Percentiles rank a stretch among this genome's conserved stretches.
Conservation (phyloP, 1,140 invertebrate genomes). For the Hirudo medicinalis region DNA sequence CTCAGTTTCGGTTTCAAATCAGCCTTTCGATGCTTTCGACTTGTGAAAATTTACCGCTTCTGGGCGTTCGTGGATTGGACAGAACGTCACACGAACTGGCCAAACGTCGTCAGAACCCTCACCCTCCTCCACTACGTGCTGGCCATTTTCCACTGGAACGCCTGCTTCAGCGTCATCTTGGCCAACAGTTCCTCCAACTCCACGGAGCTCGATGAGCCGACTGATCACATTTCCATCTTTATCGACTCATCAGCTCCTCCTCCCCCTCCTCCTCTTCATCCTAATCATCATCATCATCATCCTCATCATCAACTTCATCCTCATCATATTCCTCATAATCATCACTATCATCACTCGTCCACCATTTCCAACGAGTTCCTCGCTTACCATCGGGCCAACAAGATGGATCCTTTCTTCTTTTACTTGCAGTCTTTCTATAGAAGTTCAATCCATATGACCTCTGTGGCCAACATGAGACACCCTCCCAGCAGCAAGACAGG, state of each 20-base stretch:
- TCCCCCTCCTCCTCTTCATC: too few species aligned
- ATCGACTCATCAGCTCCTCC: background rate
- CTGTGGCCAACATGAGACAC: conserved; percentile 70
- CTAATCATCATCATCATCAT: background rate
- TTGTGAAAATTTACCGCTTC: conserved; percentile 91
- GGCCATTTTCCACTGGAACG: conserved; percentile 98
- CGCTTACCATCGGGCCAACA: too few species aligned
- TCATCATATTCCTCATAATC: background rate
- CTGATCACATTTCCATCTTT: background rate
- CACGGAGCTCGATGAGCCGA: too few species aligned
- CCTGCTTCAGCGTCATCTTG: conserved; percentile 84
- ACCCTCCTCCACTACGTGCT: conserved; percentile 88
- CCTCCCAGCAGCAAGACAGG: conserved; percentile 62
- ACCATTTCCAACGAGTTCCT: background rate
- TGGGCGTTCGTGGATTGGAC: conserved; percentile 93
- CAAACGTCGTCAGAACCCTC: conserved; percentile 79
- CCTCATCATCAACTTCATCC: background rate
- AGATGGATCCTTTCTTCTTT: conserved; percentile 32
- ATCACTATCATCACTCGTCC: background rate
- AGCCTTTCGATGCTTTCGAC: conserved; percentile 82
- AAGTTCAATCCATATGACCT: conserved; percentile 82
- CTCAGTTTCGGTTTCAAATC: conserved; percentile 94
- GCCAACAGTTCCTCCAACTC: too few species aligned
- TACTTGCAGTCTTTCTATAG: conserved; percentile 96
- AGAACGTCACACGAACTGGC: conserved; percentile 88